These are phyloP conservation scores for Urosaurus nigricauda DNA, from an alignment of 2,797 vertebrate species.

Conservation along the genomic window DNA sequence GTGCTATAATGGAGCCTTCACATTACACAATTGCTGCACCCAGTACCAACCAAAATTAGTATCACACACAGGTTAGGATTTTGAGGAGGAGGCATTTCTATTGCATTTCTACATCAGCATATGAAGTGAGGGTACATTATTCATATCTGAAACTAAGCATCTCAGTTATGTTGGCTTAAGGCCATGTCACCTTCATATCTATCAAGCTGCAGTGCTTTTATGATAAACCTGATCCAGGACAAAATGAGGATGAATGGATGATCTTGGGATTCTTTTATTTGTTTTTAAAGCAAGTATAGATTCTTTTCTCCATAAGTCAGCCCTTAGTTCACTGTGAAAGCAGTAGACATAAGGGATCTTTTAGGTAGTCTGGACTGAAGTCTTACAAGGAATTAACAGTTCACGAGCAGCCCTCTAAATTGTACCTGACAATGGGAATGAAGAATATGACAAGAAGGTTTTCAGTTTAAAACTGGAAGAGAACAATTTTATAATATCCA, in stretches of 20 bases:
- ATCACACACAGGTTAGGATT: rapidly evolving
- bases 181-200: not conserved
- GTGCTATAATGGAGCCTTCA: not conserved
- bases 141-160: not conserved
- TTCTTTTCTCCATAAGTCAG: not conserved
- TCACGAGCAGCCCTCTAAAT: not conserved
- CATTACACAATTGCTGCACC: not conserved
- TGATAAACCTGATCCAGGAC: not conserved
- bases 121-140: not conserved
- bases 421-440: not conserved
- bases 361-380: too few relatives aligned
- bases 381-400: too few relatives aligned
- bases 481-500: not conserved
- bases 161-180: not conserved
- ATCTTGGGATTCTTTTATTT: too few relatives aligned
- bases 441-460: not conserved
- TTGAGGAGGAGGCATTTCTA: rapidly evolving
- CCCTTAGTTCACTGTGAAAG: too few relatives aligned
- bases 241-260: not conserved
- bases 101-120: not conserved
- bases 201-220: not conserved
- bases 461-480: not conserved
- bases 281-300: not conserved
- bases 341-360: too few relatives aligned
- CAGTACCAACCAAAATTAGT: rapidly evolving